Percentiles rank a stretch among this genome's conserved stretches.
phyloP scores from a whole-genome alignment of 2,113 vertebrate species.

The Centropus unirufus region DNA sequence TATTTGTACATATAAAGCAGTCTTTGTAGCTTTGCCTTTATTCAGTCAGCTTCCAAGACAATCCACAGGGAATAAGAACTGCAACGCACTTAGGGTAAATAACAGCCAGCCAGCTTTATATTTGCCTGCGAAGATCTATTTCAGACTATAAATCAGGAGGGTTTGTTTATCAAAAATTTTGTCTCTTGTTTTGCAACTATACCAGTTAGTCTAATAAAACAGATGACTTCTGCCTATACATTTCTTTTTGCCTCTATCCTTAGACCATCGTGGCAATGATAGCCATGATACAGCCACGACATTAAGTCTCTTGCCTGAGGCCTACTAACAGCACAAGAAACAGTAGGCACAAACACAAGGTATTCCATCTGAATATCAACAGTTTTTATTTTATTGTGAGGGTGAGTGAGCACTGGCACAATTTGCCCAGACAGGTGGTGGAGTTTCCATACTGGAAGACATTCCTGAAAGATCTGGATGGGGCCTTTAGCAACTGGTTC shows the following conservation, averaged over 20 bases:
- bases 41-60: not conserved
- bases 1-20: not conserved
- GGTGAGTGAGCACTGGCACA: not conserved
- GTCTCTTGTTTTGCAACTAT: not conserved
- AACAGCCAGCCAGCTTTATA: not conserved
- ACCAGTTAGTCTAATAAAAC: not conserved
- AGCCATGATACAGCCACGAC: not conserved
- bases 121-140: not conserved
- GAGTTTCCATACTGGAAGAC: not conserved
- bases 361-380: not conserved
- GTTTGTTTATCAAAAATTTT: conserved; percentile 19
- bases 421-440: not conserved
- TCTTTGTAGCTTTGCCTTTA: not conserved
- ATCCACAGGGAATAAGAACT: not conserved
- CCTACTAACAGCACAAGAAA: not conserved
- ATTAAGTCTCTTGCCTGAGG: not conserved
- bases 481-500: not conserved
- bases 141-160: not conserved
- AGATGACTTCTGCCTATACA: not conserved
- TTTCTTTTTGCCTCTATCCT: not conserved
- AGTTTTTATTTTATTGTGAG: not conserved
- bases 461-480: not conserved
- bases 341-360: not conserved
- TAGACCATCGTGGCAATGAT: not conserved
- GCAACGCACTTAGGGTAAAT: not conserved